Evolutionary conservation across 2,113 vertebrate species (phyloP).

Genomic region (Tinamus guttatus): DNA sequence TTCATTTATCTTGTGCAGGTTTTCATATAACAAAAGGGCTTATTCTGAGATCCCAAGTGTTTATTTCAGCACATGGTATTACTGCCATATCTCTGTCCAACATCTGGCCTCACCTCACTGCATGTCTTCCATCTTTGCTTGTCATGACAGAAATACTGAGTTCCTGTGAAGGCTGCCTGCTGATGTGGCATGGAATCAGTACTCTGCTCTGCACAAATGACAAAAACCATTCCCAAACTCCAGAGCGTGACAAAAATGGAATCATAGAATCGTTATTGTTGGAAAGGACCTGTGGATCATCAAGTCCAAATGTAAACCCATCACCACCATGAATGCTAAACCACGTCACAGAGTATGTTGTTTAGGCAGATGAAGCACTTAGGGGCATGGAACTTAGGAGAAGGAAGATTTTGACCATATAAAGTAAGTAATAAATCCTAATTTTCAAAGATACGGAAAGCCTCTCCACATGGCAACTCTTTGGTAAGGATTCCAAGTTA

Average conservation of each 20-base stretch:
- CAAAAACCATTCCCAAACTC: neutral
- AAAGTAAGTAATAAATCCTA: rapidly evolving
- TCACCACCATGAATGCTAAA: no score
- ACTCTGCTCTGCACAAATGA: rapidly evolving
- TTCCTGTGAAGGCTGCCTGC: rapidly evolving
- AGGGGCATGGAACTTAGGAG: neutral
- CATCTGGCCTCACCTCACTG: neutral
- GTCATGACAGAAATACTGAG: neutral
- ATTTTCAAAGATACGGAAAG: rapidly evolving
- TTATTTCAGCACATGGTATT: neutral
- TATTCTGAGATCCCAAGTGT: neutral
- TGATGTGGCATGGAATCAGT: neutral
- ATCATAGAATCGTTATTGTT: no score
- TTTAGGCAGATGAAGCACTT: no score
- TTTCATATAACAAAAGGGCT: neutral
- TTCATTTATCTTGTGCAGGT: neutral
- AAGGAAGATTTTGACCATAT: neutral
- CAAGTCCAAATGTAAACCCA: no score
- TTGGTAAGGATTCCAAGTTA: neutral
- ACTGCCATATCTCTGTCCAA: neutral
- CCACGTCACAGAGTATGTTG: no score
- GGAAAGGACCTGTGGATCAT: no score
- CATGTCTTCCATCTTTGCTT: neutral
- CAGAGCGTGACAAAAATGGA: neutral
- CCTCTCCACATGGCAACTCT: neutral